A percentile compares a stretch with the other conserved stretches of the same genome.
These are phyloP conservation scores for Pangasius larnaudii DNA, from an alignment of 2,797 vertebrate genomes.

Conservation along the genomic window DNA sequence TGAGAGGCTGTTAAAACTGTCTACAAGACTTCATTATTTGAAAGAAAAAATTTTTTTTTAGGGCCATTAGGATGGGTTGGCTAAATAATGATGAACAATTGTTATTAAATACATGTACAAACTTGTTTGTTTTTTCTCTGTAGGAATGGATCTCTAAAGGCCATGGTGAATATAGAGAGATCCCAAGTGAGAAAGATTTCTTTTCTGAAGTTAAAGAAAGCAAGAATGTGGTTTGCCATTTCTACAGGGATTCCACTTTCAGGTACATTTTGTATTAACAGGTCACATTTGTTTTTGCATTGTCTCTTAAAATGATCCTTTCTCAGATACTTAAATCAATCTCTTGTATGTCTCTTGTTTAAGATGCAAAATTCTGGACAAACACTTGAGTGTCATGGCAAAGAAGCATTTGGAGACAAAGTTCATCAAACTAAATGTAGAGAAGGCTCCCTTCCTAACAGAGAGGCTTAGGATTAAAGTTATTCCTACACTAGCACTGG, in stretches of 20 bases:
- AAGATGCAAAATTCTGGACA: slow-evolving; percentile 95
- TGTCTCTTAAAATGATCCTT: neutral
- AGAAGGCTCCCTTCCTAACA: slow-evolving; percentile 94
- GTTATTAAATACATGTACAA: neutral
- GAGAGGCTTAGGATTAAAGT: slow-evolving; percentile 92
- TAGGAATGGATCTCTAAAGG: slow-evolving; percentile 98
- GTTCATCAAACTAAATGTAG: slow-evolving; percentile 94
- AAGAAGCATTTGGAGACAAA: slow-evolving; percentile 98
- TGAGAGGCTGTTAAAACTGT: neutral
- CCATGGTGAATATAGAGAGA: slow-evolving; percentile 93
- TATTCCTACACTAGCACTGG: slow-evolving; percentile 90
- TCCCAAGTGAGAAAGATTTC: slow-evolving; percentile 94
- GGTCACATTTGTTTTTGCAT: neutral
- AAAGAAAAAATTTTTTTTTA: neutral
- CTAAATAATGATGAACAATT: neutral
- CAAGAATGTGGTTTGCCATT: slow-evolving; percentile 97
- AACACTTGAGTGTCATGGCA: slow-evolving; percentile 86
- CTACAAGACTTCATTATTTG: too few relatives aligned
- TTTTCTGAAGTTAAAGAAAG: slow-evolving; percentile 95
- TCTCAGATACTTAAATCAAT: neutral
- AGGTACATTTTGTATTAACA: slow-evolving; percentile 74
- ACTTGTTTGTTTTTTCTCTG: slow-evolving; percentile 40
- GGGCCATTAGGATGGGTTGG: neutral
- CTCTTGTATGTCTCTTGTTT: slow-evolving; percentile 42
- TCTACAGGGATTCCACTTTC: slow-evolving; percentile 92